Conservation (phyloP, 2,888 invertebrate species). For the Allacma fusca region DNA sequence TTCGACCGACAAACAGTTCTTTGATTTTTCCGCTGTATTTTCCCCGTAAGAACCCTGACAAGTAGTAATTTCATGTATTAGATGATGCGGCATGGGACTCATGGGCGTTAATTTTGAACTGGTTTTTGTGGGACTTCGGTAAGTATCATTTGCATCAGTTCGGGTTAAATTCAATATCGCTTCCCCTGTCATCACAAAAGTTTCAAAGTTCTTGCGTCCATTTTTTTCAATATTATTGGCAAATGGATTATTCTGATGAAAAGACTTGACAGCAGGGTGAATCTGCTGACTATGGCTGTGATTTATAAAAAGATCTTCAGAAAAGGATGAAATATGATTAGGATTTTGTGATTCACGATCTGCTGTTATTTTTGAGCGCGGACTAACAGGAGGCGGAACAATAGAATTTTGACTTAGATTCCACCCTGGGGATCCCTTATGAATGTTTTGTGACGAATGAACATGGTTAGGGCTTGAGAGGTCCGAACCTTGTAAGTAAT, state of each 20-base stretch:
- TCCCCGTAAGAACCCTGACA: slow-evolving; percentile 37
- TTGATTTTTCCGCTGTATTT: slow-evolving; percentile 18
- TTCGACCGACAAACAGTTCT: slow-evolving; percentile 36
- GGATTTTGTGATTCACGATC: slow-evolving; percentile 41
- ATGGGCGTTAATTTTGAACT: slow-evolving; percentile 59
- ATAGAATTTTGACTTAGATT: slow-evolving; percentile 31
- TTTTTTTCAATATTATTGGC: slow-evolving; percentile 50
- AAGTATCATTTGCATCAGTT: slow-evolving; percentile 59
- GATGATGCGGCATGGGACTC: slow-evolving; percentile 53
- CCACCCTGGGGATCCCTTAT: slow-evolving; percentile 38
- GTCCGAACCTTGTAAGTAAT: slow-evolving; percentile 23
- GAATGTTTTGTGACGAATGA: slow-evolving; percentile 31
- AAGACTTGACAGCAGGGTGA: slow-evolving; percentile 35
- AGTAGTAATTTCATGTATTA: slow-evolving; percentile 9
- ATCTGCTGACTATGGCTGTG: slow-evolving; percentile 58
- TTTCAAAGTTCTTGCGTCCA: slow-evolving; percentile 73
- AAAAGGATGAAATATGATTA: slow-evolving; percentile 57
- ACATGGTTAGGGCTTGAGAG: slow-evolving; percentile 30
- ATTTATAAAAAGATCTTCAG: slow-evolving; percentile 60
- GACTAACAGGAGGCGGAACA: slow-evolving; percentile 38
- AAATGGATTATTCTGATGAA: slow-evolving; percentile 47
- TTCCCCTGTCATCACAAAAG: slow-evolving; percentile 98
- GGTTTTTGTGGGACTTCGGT: slow-evolving; percentile 58
- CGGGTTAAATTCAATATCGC: slow-evolving; percentile 90
- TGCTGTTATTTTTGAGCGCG: slow-evolving; percentile 39